Percentiles rank a stretch among this genome's conserved stretches.
phyloP scores from a whole-genome alignment of 2,797 vertebrate species.

The Protosalanx chinensis region DNA sequence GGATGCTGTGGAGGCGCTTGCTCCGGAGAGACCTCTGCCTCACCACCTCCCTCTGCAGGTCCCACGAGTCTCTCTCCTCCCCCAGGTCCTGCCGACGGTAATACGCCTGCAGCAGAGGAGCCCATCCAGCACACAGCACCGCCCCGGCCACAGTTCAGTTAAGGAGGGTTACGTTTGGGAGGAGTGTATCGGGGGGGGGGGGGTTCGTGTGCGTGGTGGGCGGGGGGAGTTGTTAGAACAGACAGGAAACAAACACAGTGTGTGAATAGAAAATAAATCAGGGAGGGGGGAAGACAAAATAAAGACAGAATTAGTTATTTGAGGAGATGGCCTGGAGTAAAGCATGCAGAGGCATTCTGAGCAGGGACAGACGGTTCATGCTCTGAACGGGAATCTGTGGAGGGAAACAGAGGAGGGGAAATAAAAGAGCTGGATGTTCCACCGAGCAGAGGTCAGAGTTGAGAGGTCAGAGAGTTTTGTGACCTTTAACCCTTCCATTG shows the following conservation, averaged over 20 bases:
- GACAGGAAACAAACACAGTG: slow-evolving; percentile 78
- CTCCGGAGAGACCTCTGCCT: slow-evolving; percentile 82
- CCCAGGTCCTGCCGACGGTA: slow-evolving; percentile 77
- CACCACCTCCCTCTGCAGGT: slow-evolving; percentile 84
- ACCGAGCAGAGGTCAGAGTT: slow-evolving; percentile 21
- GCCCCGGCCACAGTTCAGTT: slow-evolving; percentile 33
- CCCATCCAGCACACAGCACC: too few species aligned
- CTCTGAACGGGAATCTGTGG: slow-evolving; percentile 82
- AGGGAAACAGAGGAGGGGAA: slow-evolving; percentile 39
- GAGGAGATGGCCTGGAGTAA: slow-evolving; percentile 79
- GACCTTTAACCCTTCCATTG: slow-evolving; percentile 29
- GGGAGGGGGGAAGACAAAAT: slow-evolving; percentile 84
- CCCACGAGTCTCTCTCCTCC: slow-evolving; percentile 80
- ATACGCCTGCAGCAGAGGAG: slow-evolving; percentile 76
- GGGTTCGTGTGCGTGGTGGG: slow-evolving; percentile 52
- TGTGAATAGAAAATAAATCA: slow-evolving; percentile 78
- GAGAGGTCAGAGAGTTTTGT: slow-evolving; percentile 32
- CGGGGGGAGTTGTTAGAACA: slow-evolving; percentile 73
- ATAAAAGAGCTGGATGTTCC: slow-evolving; percentile 35
- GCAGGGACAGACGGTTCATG: slow-evolving; percentile 78
- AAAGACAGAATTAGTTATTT: slow-evolving; percentile 97
- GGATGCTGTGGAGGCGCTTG: slow-evolving; percentile 95
- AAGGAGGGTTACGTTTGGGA: slow-evolving; percentile 56
- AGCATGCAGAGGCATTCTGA: slow-evolving; percentile 86
- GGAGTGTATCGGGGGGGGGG: slow-evolving; percentile 47